Conservation (phyloP, 1,140 invertebrate species). For the Orchesella cincta region DNA sequence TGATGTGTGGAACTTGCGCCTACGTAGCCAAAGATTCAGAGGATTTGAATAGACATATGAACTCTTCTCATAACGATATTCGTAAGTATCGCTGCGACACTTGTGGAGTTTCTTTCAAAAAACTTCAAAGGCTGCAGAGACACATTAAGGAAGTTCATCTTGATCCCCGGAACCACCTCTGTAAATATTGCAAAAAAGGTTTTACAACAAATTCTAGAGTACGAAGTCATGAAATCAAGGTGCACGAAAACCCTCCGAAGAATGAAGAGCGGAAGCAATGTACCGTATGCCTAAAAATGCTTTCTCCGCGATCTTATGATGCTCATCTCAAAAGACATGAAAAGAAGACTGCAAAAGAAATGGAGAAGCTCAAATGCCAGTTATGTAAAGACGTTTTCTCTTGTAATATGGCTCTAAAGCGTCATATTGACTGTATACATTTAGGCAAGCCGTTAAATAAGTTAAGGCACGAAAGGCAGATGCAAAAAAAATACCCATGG, state of each 20-base stretch:
- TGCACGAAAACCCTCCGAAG: background rate
- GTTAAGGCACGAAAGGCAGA: background rate
- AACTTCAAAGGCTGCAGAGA: background rate
- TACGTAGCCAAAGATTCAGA: background rate
- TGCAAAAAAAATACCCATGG: background rate
- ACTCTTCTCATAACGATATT: background rate
- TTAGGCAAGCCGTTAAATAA: constrained; percentile 3
- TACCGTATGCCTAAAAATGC: background rate
- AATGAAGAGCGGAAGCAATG: background rate
- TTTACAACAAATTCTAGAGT: background rate
- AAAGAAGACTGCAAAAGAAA: background rate
- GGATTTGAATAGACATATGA: background rate
- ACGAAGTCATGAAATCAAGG: background rate
- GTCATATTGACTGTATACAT: background rate
- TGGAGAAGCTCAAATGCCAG: background rate
- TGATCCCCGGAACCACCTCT: background rate
- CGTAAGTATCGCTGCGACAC: background rate
- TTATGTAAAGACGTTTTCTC: background rate
- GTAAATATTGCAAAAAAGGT: background rate
- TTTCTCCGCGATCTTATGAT: background rate
- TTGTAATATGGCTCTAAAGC: background rate
- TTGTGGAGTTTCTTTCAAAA: background rate
- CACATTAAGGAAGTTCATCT: background rate
- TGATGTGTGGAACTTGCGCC: background rate
- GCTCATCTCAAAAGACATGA: background rate